Evolutionary conservation across 2,888 invertebrate species (phyloP).

Genomic region (Neocrepidodera transversa): DNA sequence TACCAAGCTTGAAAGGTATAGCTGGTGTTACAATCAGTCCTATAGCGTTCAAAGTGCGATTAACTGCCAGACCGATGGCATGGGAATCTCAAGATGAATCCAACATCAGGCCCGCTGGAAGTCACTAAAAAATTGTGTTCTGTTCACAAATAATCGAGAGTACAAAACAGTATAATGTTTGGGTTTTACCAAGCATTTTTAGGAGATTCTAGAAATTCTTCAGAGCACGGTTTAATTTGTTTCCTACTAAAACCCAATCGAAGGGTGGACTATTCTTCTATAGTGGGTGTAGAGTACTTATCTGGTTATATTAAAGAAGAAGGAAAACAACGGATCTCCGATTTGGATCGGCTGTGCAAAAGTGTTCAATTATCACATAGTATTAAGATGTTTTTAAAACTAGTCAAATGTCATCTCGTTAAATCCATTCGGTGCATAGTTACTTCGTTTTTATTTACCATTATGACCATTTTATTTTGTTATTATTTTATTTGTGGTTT

Average conservation of each 20-base stretch:
- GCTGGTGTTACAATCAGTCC: conserved; percentile 88
- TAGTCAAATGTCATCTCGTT: conserved; percentile 35
- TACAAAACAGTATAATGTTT: conserved; percentile 26
- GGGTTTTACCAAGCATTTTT: conserved; percentile 33
- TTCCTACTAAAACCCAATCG: conserved; percentile 37
- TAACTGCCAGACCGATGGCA: conserved; percentile 66
- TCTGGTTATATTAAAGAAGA: conserved; percentile 19
- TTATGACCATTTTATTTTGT: conserved; percentile 30
- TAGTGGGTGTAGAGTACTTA: conserved; percentile 10
- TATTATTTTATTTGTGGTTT: conserved; percentile 42
- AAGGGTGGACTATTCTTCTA: not conserved
- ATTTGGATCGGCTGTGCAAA: conserved; percentile 58
- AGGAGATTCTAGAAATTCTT: conserved; percentile 16
- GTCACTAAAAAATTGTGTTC: conserved; percentile 50
- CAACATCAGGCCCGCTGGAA: conserved; percentile 62
- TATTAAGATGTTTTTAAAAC: conserved; percentile 36
- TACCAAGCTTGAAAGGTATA: conserved; percentile 82
- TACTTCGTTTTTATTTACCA: conserved; percentile 25
- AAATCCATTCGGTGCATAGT: conserved; percentile 24
- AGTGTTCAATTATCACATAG: conserved; percentile 54
- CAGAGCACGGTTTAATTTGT: conserved; percentile 46
- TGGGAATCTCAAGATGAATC: conserved; percentile 55
- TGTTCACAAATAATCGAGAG: conserved; percentile 3
- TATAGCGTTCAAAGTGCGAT: conserved; percentile 76
- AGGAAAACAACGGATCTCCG: conserved; percentile 51